A percentile compares a stretch with the other conserved stretches of the same genome.
These are phyloP conservation scores for Chrysolina haemoptera DNA, from an alignment of 2,888 invertebrate species.

Conservation along the genomic window DNA sequence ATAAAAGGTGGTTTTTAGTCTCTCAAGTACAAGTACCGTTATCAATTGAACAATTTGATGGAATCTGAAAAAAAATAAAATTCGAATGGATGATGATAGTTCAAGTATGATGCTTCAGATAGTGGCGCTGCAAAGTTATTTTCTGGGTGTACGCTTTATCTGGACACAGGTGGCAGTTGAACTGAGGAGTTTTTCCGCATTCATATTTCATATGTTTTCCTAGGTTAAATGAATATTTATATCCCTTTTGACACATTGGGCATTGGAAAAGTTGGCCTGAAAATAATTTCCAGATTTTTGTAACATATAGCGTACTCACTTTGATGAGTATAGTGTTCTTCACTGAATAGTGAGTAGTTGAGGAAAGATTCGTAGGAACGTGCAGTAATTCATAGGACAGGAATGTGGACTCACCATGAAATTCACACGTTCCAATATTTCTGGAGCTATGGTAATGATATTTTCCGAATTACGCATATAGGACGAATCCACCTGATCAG, in stretches of 20 bases:
- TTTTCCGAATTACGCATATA: no score
- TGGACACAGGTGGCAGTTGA: conserved; percentile 43
- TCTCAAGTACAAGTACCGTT: no score
- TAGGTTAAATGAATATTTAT: conserved; percentile 46
- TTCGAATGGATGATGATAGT: neutral
- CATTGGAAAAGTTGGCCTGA: conserved; percentile 29
- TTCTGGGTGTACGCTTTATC: conserved; percentile 49
- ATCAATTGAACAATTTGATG: no score
- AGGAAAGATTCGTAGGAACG: neutral
- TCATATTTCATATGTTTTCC: conserved; percentile 45
- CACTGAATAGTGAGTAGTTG: neutral
- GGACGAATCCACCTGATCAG: no score
- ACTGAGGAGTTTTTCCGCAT: conserved; percentile 50
- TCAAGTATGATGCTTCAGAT: conserved; percentile 23
- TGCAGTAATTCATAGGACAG: neutral
- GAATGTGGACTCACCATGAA: no score
- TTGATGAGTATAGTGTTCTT: no score
- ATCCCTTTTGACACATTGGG: conserved; percentile 45
- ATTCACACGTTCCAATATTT: no score
- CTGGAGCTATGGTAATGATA: no score
- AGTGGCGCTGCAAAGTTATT: conserved; percentile 41
- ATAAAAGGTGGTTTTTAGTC: no score
- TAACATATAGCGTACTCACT: neutral
- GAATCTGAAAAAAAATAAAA: neutral
- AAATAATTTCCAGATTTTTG: neutral